phyloP scores from a whole-genome alignment of 2,113 vertebrate genomes.

The Mohoua ochrocephala region DNA sequence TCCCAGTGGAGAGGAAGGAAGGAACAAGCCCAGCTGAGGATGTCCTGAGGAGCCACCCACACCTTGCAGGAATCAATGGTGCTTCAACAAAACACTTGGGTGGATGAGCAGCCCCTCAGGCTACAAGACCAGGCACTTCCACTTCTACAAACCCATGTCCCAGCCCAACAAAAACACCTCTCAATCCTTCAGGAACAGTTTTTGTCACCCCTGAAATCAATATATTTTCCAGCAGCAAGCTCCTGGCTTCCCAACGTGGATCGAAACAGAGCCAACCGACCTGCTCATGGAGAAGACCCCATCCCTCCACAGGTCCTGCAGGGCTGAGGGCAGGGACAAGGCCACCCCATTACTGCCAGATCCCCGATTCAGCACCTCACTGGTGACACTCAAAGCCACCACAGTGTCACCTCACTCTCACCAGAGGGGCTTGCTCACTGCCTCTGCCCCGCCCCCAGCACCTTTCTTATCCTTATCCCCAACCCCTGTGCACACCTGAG shows the following conservation, averaged over 20 bases:
- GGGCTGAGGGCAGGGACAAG: background rate
- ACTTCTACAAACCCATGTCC: background rate
- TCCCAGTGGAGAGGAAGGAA: background rate
- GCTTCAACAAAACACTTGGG: background rate
- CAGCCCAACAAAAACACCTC: background rate
- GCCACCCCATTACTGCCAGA: background rate
- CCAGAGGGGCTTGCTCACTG: background rate
- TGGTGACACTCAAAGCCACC: background rate
- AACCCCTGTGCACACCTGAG: background rate
- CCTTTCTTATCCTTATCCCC: background rate
- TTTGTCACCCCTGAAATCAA: background rate
- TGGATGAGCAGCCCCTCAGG: rapidly evolving
- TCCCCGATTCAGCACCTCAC: background rate
- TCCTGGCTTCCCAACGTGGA: background rate
- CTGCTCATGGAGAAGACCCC: background rate
- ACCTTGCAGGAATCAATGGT: background rate
- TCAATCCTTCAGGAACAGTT: background rate
- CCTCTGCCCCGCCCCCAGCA: background rate
- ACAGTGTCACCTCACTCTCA: background rate
- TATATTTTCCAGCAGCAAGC: background rate
- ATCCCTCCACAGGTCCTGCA: background rate
- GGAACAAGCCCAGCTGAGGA: background rate
- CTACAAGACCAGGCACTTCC: background rate
- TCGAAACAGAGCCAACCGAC: background rate
- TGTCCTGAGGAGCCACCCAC: background rate